These are phyloP conservation scores for Etia nguti DNA, from an alignment of 2,113 vertebrate genomes.

Conservation along the genomic window DNA sequence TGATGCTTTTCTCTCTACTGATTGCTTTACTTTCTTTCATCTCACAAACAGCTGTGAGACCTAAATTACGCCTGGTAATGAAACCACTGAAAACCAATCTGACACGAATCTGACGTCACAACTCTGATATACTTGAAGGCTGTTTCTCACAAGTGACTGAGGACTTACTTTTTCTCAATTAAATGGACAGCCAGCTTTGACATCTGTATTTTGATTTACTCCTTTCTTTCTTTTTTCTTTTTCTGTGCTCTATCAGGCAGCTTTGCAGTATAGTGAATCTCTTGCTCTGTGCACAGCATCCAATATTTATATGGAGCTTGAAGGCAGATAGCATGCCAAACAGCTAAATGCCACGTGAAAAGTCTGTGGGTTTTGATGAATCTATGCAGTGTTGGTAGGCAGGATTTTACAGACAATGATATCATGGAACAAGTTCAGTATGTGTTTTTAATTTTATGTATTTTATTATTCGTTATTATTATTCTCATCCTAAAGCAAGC, in stretches of 20 bases:
- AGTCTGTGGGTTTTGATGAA: conserved; percentile 5
- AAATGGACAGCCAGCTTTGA: not conserved
- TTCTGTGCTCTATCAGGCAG: not conserved
- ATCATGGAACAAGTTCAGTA: conserved; percentile 1
- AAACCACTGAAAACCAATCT: conserved; percentile 17
- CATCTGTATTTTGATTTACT: not conserved
- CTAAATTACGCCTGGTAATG: not conserved
- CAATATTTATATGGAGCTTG: conserved; percentile 30
- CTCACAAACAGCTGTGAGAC: not conserved
- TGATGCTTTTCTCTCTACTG: conserved; percentile 26
- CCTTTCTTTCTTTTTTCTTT: not conserved
- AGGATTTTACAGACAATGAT: not conserved
- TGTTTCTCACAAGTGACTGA: not conserved
- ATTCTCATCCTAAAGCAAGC: conserved; percentile 22
- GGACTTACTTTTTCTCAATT: conserved; percentile 21
- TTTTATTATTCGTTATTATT: conserved; percentile 28
- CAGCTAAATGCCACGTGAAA: not conserved
- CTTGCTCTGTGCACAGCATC: not conserved
- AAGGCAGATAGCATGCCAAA: conserved; percentile 14
- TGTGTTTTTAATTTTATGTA: not conserved
- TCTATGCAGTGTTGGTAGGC: conserved; percentile 2
- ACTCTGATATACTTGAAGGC: not conserved
- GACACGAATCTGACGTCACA: conserved; percentile 35
- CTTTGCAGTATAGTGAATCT: conserved; percentile 2
- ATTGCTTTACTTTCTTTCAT: conserved; percentile 14